Conservation (phyloP, 1,140 invertebrate species). For the Oreohelix idahoensis region DNA sequence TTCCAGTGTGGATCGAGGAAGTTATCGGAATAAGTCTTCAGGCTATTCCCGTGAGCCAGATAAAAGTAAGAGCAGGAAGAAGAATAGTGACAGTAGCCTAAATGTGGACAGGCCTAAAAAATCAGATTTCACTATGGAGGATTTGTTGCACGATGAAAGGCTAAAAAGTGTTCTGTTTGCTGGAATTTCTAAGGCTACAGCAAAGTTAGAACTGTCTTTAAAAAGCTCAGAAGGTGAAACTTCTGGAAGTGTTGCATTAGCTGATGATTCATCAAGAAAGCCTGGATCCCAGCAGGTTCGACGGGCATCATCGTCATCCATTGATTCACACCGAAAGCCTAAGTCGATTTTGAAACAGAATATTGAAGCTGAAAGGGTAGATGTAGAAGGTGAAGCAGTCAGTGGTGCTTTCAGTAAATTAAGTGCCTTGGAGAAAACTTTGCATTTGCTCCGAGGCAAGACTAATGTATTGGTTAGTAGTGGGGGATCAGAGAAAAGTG, state of each 20-base stretch:
- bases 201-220: constrained; percentile 32
- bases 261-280: not conserved
- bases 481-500: not conserved
- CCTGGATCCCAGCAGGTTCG: not conserved
- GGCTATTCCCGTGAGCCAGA: not conserved
- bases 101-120: too few relatives aligned
- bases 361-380: too few relatives aligned
- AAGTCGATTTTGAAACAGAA: constrained; percentile 36
- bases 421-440: constrained; percentile 28
- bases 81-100: not conserved
- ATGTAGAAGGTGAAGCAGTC: too few relatives aligned
- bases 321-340: not conserved
- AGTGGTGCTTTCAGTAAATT: not conserved
- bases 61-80: not conserved
- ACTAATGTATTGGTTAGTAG: not conserved
- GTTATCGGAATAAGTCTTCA: not conserved
- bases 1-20: not conserved
- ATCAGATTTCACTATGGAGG: constrained; percentile 14
- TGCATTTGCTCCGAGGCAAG: constrained; percentile 32
- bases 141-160: constrained; percentile 26
- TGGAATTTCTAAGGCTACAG: constrained; percentile 39
- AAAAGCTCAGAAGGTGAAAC: not conserved
- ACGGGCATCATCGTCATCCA: not conserved
- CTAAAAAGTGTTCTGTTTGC: constrained; percentile 39
- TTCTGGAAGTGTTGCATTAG: not conserved